These are phyloP conservation scores for Catostomus latipinnis DNA, from an alignment of 2,797 vertebrate species.

Conservation along the genomic window DNA sequence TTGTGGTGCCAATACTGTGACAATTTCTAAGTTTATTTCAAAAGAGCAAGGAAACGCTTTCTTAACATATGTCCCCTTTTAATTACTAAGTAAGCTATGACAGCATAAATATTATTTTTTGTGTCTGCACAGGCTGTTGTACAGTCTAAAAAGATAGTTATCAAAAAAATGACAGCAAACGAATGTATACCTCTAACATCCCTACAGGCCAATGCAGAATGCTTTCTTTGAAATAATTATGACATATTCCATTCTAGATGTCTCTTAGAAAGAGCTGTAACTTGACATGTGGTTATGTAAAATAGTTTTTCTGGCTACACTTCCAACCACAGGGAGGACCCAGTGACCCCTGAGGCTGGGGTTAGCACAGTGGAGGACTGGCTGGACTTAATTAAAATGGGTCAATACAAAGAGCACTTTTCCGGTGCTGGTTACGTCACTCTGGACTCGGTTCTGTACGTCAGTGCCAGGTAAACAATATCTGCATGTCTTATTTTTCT, in stretches of 20 bases:
- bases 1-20: too few relatives aligned
- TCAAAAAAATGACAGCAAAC: too few relatives aligned
- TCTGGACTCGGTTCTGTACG: slow-evolving; percentile 76
- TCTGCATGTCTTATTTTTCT: not conserved
- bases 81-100: too few relatives aligned
- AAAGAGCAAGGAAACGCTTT: too few relatives aligned
- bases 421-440: slow-evolving; percentile 85
- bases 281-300: not conserved
- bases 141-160: too few relatives aligned
- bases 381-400: slow-evolving; percentile 90
- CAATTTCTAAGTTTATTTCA: too few relatives aligned
- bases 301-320: not conserved
- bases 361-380: slow-evolving; percentile 85
- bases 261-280: not conserved
- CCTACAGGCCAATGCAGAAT: too few relatives aligned
- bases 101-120: too few relatives aligned
- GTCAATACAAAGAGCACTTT: slow-evolving; percentile 88
- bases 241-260: not conserved
- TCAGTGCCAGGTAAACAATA: slow-evolving; percentile 54
- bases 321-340: slow-evolving; percentile 55
- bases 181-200: too few relatives aligned
- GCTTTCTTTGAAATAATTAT: not conserved
- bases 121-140: too few relatives aligned
- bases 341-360: slow-evolving; percentile 50
- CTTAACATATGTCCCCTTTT: too few relatives aligned